Percentiles rank a stretch among this genome's conserved stretches.
Evolutionary conservation across 2,888 invertebrate species (phyloP).

Genomic region (Teleiodes luculella): DNA sequence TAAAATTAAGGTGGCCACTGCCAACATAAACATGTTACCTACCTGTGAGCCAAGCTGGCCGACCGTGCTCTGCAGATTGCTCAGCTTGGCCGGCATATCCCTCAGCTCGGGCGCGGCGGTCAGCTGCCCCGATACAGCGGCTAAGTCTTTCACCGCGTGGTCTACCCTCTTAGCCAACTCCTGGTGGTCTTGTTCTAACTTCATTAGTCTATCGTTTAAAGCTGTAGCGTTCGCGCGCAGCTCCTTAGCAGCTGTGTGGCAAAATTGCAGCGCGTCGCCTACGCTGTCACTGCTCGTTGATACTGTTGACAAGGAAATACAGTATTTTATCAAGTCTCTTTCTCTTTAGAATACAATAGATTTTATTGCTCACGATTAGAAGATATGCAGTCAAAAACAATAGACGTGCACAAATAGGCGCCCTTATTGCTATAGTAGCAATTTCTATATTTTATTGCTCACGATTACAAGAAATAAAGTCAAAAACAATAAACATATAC

Average conservation of each 20-base stretch:
- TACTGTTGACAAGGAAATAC: conserved; percentile 58
- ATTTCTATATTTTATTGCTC: no score
- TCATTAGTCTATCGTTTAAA: conserved; percentile 76
- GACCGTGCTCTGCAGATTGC: conserved; percentile 75
- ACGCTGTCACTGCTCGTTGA: conserved; percentile 83
- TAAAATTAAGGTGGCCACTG: no score
- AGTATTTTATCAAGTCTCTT: no score
- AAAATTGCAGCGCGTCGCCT: conserved; percentile 84
- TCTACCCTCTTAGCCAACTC: conserved; percentile 50
- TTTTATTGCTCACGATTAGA: no score
- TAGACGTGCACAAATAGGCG: no score
- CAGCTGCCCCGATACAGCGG: conserved; percentile 77
- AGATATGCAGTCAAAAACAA: no score
- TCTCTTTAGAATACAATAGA: no score
- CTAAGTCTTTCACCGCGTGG: conserved; percentile 68
- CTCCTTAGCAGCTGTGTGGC: conserved; percentile 83
- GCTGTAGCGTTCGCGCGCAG: conserved; percentile 83
- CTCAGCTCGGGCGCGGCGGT: conserved; percentile 79
- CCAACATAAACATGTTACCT: conserved; percentile 22
- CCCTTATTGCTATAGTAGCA: no score
- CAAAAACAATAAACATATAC: no score
- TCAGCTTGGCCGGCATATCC: conserved; percentile 76
- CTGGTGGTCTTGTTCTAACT: conserved; percentile 77
- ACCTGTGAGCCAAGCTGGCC: conserved; percentile 81
- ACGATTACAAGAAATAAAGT: no score